Percentiles rank a stretch among this genome's conserved stretches.
phyloP scores from a whole-genome alignment of 1,140 invertebrate species.

The Calycopis cecrops region DNA sequence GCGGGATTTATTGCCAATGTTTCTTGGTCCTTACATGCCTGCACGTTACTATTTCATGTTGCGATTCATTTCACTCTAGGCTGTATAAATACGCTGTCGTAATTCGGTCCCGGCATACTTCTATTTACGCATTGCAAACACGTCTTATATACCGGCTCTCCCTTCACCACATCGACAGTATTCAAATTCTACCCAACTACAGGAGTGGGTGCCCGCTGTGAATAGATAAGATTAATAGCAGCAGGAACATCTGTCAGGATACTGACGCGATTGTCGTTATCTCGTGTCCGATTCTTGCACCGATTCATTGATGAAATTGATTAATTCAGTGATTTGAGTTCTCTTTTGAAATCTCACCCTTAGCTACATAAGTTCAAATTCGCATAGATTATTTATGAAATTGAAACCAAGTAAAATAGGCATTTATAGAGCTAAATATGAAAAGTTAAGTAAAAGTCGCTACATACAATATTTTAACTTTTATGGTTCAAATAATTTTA shows the following conservation, averaged over 20 bases:
- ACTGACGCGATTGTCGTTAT: slow-evolving; percentile 34
- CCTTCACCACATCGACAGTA: slow-evolving; percentile 43
- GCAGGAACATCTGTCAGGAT: slow-evolving; percentile 33
- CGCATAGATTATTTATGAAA: too few species aligned
- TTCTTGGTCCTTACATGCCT: slow-evolving; percentile 27
- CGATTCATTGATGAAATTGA: not conserved
- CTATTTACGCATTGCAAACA: slow-evolving; percentile 56
- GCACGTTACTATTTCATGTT: slow-evolving; percentile 32
- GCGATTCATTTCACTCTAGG: slow-evolving; percentile 30
- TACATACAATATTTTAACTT: too few species aligned
- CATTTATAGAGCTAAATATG: too few species aligned
- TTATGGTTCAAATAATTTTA: too few species aligned
- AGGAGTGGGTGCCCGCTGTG: slow-evolving; percentile 37
- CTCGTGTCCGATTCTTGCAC: slow-evolving; percentile 27
- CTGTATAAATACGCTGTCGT: slow-evolving; percentile 26
- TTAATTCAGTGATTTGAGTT: too few species aligned
- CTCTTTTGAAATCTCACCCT: too few species aligned
- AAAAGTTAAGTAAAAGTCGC: too few species aligned
- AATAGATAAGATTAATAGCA: slow-evolving; percentile 62
- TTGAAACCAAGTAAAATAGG: too few species aligned
- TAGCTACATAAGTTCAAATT: too few species aligned
- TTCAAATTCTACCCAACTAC: slow-evolving; percentile 52
- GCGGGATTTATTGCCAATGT: slow-evolving; percentile 38
- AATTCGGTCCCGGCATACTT: slow-evolving; percentile 31
- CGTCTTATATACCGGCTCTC: slow-evolving; percentile 38